A percentile compares a stretch with the other conserved stretches of the same genome.
phyloP scores from a whole-genome alignment of 2,888 invertebrate genomes.

The Apoda limacodes region DNA sequence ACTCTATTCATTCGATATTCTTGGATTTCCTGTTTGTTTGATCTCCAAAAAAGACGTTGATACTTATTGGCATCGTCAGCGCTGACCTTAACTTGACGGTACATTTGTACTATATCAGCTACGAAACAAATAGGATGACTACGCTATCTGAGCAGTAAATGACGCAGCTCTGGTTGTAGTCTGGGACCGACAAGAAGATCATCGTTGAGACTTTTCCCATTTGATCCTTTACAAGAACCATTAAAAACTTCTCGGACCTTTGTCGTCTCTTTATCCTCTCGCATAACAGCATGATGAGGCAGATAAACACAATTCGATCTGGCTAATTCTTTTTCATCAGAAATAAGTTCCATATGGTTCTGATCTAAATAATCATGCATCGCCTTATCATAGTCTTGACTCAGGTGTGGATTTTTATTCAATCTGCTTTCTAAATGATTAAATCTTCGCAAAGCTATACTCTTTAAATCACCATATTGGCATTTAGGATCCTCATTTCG shows the following conservation, averaged over 20 bases:
- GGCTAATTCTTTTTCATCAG: too few species aligned
- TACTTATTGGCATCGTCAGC: conserved; percentile 17
- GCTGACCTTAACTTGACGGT: conserved; percentile 19
- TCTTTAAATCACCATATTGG: too few species aligned
- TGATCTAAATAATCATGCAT: too few species aligned
- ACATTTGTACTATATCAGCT: conserved; percentile 25
- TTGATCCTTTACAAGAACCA: conserved; percentile 4
- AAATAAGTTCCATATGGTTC: too few species aligned
- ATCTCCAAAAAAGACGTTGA: conserved; percentile 17
- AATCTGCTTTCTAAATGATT: conserved; percentile 6
- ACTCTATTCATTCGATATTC: conserved; percentile 15
- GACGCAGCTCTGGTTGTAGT: conserved; percentile 22
- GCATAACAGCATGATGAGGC: conserved; percentile 12
- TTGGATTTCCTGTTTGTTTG: too few species aligned
- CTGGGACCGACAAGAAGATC: conserved; percentile 20
- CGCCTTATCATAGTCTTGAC: conserved; percentile 6
- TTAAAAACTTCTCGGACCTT: conserved; percentile 8
- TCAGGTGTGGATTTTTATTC: conserved; percentile 5
- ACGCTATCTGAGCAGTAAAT: conserved; percentile 22
- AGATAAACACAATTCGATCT: conserved; percentile 10
- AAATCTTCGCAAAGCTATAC: too few species aligned
- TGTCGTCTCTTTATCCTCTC: conserved; percentile 11
- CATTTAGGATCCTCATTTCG: too few species aligned
- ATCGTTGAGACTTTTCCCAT: conserved; percentile 20
- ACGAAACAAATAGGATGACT: conserved; percentile 20